Evolutionary conservation across 2,113 vertebrate genomes (phyloP).

Genomic region (Myocastor coypus): DNA sequence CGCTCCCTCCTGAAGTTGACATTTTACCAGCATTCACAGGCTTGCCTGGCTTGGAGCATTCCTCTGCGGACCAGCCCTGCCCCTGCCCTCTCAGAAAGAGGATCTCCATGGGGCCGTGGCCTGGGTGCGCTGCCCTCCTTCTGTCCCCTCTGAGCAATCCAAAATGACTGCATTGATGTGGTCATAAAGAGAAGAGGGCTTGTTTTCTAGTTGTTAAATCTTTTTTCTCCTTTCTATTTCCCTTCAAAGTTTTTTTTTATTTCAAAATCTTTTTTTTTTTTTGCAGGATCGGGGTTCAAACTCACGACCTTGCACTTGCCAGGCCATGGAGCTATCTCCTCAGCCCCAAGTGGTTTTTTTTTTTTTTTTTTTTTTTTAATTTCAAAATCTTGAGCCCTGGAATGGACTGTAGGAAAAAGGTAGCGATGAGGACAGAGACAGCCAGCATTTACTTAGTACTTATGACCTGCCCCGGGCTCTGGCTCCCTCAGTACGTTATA

Average conservation of each 20-base stretch:
- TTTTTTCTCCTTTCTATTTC: background rate
- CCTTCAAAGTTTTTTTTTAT: background rate
- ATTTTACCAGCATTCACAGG: background rate
- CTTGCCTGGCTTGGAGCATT: background rate
- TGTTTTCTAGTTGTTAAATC: background rate
- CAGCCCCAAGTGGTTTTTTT: too few species aligned
- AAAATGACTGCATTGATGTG: background rate
- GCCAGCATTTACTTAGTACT: background rate
- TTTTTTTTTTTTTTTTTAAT: too few species aligned
- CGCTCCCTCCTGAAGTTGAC: too few species aligned
- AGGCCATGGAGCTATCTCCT: too few species aligned
- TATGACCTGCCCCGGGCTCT: background rate
- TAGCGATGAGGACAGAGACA: background rate
- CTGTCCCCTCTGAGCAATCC: fast-evolving
- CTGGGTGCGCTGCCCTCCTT: background rate
- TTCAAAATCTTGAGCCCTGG: background rate
- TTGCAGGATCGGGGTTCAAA: too few species aligned
- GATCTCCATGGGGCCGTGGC: too few species aligned
- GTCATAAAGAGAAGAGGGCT: background rate
- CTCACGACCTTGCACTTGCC: too few species aligned
- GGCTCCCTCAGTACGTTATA: background rate
- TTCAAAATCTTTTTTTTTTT: background rate
- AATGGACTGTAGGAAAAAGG: background rate
- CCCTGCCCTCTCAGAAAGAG: background rate
- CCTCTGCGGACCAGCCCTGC: background rate